Evolutionary conservation across 2,888 invertebrate genomes (phyloP), one percentile per base, ranked within the genome.

Genomic region (Amphipoea lucens): DNA sequence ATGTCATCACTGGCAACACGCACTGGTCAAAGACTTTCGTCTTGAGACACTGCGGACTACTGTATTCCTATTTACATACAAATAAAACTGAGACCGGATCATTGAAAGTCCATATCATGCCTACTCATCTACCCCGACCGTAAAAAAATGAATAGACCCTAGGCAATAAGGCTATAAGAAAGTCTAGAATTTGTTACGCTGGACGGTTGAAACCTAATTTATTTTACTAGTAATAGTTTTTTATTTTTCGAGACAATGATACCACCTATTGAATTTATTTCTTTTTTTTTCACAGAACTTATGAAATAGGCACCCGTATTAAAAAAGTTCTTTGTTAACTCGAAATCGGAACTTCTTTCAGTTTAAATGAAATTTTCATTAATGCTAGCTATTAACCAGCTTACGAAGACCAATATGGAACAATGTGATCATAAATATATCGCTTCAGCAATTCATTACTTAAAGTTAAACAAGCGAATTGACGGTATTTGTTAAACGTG

Each of bases 401-500:
- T 65, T 66, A 12, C 67, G 45, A 81, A 81, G 45, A 78, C 79
- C 54, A 74, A 85, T 72, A 84, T 76, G 79, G 83, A 85, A 83
- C 89, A 86, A 83, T 84, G 74, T 68, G 62, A 65, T 79, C 83
- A 89, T 89, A 89, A 88, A 88, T 83, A 85, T 67, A 65, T 79
- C 74, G 75, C n/a, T 85, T 79, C 81, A 83, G 73, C 80, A 83
- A 88, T 83, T 85, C 74, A 85, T 86, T 82, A 83, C 81, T 77
- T 79, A 67, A 79, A 81, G 76, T 79, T 76, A 86, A 87, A 89
- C 74, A 89, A 85, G 81, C 78, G 62, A 83, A 74, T 84, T 74
- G 85, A 74, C 79, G 79, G 73, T 82, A 88, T 88, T 89, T 83
- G 84, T 78, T 76, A 79, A 87, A 83, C 81, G 83, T 78, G 62